Percentiles rank a stretch among this genome's conserved stretches.
These are phyloP conservation scores for Pipistrellus kuhlii DNA, from an alignment of 2,797 vertebrate genomes.

Conservation along the genomic window DNA sequence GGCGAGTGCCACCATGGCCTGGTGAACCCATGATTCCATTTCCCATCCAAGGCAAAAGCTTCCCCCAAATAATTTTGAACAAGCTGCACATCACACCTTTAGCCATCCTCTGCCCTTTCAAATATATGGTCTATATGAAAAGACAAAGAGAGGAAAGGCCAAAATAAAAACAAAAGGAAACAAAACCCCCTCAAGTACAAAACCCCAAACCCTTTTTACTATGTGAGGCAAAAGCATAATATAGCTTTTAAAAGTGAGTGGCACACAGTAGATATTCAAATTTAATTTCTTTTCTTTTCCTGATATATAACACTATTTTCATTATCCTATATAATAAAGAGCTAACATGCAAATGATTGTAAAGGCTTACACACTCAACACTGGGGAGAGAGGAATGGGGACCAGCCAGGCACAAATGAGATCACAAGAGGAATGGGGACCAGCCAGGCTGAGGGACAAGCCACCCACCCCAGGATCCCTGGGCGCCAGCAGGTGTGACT, in stretches of 20 bases:
- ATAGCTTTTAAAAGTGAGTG: neutral
- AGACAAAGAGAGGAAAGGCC: slow-evolving; percentile 89
- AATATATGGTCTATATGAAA: slow-evolving; percentile 89
- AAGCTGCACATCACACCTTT: slow-evolving; percentile 87
- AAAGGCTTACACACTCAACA: too few species aligned
- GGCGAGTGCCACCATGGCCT: slow-evolving; percentile 85
- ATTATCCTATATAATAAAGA: neutral
- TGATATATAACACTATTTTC: neutral
- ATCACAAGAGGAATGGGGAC: too few species aligned
- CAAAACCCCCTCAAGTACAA: slow-evolving; percentile 30
- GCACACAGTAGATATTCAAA: neutral
- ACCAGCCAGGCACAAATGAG: too few species aligned
- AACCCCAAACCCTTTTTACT: slow-evolving; percentile 74
- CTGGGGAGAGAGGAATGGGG: too few species aligned
- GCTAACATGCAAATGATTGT: too few species aligned
- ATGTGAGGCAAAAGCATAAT: slow-evolving; percentile 82
- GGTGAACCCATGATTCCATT: slow-evolving; percentile 80
- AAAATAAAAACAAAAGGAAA: slow-evolving; percentile 81
- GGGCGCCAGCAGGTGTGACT: too few species aligned
- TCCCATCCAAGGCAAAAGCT: slow-evolving; percentile 81
- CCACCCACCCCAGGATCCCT: too few species aligned
- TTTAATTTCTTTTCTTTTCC: neutral
- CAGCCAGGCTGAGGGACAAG: too few species aligned
- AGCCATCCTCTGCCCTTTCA: slow-evolving; percentile 90
- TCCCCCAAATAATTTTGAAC: slow-evolving; percentile 86